phyloP scores from a whole-genome alignment of 2,797 vertebrate genomes.

The Percopsis omiscomaycus region DNA sequence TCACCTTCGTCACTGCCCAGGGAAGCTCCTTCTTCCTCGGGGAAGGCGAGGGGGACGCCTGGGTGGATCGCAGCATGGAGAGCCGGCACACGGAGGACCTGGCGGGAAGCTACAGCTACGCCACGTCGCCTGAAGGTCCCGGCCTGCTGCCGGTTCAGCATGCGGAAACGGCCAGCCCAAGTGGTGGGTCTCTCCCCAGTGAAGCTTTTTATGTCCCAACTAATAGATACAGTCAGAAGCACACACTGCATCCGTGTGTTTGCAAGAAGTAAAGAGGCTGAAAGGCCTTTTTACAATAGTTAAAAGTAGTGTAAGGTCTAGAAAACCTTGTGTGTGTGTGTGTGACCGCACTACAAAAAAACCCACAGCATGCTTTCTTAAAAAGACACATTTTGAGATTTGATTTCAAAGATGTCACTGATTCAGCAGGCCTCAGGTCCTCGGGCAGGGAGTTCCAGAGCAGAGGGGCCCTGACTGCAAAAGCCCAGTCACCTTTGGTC shows the following conservation, averaged over 20 bases:
- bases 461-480: too few relatives aligned
- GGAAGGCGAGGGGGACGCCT: conserved; percentile 34
- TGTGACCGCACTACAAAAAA: too few relatives aligned
- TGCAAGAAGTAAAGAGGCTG: too few relatives aligned
- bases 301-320: too few relatives aligned
- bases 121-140: conserved; percentile 17
- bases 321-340: too few relatives aligned
- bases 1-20: conserved; percentile 62
- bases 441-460: too few relatives aligned
- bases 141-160: conserved; percentile 6
- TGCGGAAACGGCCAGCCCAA: conserved; percentile 32
- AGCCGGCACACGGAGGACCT: conserved; percentile 61
- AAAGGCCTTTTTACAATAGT: too few relatives aligned
- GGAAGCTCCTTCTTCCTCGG: conserved; percentile 61
- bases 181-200: conserved; percentile 42
- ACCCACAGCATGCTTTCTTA: too few relatives aligned
- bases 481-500: too few relatives aligned
- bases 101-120: conserved; percentile 68
- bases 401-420: too few relatives aligned
- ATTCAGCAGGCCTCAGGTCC: too few relatives aligned
- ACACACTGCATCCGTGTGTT: neutral
- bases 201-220: conserved; percentile 23
- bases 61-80: conserved; percentile 44
- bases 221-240: neutral
- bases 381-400: too few relatives aligned